Evolutionary conservation across 2,888 invertebrate genomes (phyloP).

Genomic region (Eupithecia centaureata): DNA sequence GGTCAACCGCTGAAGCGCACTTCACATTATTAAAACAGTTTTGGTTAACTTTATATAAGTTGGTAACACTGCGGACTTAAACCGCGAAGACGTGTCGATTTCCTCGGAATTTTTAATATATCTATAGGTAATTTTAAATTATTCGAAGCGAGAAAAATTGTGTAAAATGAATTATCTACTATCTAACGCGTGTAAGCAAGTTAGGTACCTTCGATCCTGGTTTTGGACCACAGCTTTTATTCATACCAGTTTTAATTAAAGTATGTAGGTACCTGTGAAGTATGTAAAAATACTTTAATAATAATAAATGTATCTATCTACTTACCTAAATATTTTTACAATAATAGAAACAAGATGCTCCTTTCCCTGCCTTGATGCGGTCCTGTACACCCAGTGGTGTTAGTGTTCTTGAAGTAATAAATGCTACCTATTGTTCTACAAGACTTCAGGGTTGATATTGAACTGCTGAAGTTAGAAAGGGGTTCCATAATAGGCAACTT

Average conservation of each 20-base stretch:
- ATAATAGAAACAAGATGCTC: no score
- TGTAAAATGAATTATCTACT: no score
- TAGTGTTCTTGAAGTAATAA: conserved; percentile 17
- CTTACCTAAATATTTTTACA: no score
- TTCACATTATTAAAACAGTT: background rate
- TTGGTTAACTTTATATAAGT: background rate
- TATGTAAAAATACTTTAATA: no score
- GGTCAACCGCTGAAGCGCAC: background rate
- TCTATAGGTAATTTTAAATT: no score
- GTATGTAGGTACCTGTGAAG: no score
- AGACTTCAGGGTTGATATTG: background rate
- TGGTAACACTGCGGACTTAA: background rate
- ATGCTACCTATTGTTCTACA: conserved; percentile 15
- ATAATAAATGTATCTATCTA: no score
- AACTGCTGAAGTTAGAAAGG: background rate
- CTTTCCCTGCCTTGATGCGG: background rate
- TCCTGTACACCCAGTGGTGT: background rate
- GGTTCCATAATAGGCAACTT: background rate
- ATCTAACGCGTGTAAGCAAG: no score
- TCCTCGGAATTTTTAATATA: background rate
- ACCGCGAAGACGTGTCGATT: background rate
- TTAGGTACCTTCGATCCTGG: no score
- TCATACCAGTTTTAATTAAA: no score
- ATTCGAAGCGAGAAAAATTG: no score
- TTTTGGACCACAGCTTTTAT: no score